Percentiles rank a stretch among this genome's conserved stretches.
These are phyloP conservation scores for Notospermus geniculatus DNA, from an alignment of 1,140 invertebrate genomes.

Conservation along the genomic window DNA sequence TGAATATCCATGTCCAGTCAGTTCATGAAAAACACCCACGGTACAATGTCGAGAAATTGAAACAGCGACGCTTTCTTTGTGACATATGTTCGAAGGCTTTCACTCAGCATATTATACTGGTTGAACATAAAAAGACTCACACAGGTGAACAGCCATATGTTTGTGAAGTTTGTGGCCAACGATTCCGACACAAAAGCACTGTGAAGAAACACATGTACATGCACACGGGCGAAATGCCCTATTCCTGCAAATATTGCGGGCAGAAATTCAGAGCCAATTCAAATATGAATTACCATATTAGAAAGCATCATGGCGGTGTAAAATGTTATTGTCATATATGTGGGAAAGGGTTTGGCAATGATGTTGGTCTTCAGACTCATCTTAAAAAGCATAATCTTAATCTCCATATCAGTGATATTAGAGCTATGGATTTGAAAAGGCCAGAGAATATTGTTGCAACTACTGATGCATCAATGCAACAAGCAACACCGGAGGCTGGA, in stretches of 20 bases:
- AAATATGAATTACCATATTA: slow-evolving; percentile 16
- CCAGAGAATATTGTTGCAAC: no score
- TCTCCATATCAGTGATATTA: no score
- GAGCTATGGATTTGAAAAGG: no score
- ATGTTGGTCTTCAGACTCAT: no score
- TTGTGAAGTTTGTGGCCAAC: slow-evolving; percentile 78
- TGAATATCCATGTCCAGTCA: no score
- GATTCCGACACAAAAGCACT: slow-evolving; percentile 61
- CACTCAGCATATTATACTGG: slow-evolving; percentile 16
- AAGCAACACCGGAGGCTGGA: no score
- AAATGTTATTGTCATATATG: slow-evolving; percentile 10
- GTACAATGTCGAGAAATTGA: no score
- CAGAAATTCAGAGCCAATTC: slow-evolving; percentile 16
- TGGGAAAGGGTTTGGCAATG: no score
- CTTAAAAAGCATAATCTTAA: no score
- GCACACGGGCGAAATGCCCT: slow-evolving; percentile 15
- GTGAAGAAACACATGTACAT: slow-evolving; percentile 26
- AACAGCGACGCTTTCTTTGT: no score
- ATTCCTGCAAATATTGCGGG: slow-evolving; percentile 14
- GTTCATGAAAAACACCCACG: no score
- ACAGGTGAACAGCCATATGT: slow-evolving; percentile 37
- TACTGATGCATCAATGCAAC: no score
- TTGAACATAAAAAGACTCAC: slow-evolving; percentile 47
- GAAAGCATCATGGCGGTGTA: slow-evolving; percentile 2
- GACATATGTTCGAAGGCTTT: slow-evolving; percentile 21